These are phyloP conservation scores for Argopecten irradians DNA, from an alignment of 1,140 invertebrate species.

Conservation along the genomic window DNA sequence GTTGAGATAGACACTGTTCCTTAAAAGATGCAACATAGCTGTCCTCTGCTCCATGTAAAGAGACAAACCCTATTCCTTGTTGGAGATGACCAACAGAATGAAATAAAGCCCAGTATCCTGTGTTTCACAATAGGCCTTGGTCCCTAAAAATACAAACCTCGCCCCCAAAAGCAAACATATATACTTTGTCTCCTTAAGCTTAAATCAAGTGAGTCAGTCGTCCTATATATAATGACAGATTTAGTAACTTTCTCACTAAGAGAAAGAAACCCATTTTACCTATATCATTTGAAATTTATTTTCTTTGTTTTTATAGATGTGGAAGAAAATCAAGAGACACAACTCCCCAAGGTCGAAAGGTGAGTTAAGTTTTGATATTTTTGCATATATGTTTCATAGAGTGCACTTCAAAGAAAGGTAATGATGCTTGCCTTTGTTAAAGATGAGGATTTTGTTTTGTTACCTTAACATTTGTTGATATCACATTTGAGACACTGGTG, in stretches of 20 bases:
- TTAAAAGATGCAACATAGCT: neutral
- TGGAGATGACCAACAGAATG: neutral
- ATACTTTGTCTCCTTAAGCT: neutral
- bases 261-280: too few relatives aligned
- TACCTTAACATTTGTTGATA: too few relatives aligned
- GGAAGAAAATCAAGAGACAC: constrained; percentile 64
- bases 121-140: too few relatives aligned
- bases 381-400: neutral
- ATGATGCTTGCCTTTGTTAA: too few relatives aligned
- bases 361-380: constrained; percentile 39
- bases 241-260: too few relatives aligned
- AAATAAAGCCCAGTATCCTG: too few relatives aligned
- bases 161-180: neutral
- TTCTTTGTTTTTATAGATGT: constrained; percentile 52
- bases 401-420: too few relatives aligned
- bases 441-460: too few relatives aligned
- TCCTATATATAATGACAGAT: too few relatives aligned
- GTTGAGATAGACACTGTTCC: neutral
- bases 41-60: neutral
- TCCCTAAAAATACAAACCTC: neutral
- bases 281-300: neutral
- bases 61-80: neutral
- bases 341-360: constrained; percentile 69
- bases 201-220: neutral
- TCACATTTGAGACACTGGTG: too few relatives aligned